A percentile compares a stretch with the other conserved stretches of the same genome.
These are phyloP conservation scores for Anguilla marmorata DNA, from an alignment of 2,797 vertebrate species.

Conservation along the genomic window DNA sequence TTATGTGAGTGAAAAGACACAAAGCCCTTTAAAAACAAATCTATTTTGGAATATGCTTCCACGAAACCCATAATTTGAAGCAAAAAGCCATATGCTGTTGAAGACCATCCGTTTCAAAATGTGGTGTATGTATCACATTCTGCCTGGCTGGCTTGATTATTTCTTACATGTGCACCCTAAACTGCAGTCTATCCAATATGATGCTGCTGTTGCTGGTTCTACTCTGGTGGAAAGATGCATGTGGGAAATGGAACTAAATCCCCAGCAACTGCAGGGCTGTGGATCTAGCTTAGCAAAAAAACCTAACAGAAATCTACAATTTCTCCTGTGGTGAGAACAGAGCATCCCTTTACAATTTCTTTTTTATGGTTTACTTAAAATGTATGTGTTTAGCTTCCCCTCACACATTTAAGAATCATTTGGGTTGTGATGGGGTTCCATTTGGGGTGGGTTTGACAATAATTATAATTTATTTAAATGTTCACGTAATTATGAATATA, in stretches of 20 bases:
- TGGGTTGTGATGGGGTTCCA: not conserved
- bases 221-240: constrained; percentile 33
- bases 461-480: not conserved
- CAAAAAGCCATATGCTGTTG: not conserved
- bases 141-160: not conserved
- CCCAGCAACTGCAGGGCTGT: constrained; percentile 38
- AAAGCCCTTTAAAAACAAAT: not conserved
- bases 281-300: constrained; percentile 34
- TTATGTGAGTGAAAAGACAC: not conserved
- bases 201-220: constrained; percentile 16
- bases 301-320: constrained; percentile 27
- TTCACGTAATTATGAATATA: not conserved
- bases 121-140: not conserved
- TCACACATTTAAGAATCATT: not conserved
- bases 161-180: not conserved
- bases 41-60: not conserved
- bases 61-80: not conserved
- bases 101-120: constrained; percentile 6
- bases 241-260: constrained; percentile 31
- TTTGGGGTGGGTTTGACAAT: not conserved
- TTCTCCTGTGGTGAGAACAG: not conserved
- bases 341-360: constrained; percentile 31
- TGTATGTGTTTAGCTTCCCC: not conserved
- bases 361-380: not conserved
- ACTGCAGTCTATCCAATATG: not conserved